phyloP scores from a whole-genome alignment of 2,797 vertebrate genomes.

The Myripristis murdjan region DNA sequence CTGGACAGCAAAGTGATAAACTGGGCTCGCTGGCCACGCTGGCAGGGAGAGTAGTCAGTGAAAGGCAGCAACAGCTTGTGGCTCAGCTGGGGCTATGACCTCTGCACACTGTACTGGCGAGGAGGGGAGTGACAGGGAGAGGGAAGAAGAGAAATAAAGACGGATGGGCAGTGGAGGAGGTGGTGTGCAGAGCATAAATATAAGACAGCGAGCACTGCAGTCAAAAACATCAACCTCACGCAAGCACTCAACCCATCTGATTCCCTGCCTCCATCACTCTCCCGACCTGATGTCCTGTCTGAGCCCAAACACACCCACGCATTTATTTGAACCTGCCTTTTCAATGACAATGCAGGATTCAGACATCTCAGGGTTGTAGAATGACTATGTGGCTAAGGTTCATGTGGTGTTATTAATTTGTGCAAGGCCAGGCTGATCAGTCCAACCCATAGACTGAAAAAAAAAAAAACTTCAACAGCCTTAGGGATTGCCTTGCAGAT shows the following conservation, averaged over 20 bases:
- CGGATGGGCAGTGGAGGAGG: slow-evolving; percentile 33
- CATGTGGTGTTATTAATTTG: too few species aligned
- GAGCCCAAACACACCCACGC: too few species aligned
- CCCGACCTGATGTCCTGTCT: background rate
- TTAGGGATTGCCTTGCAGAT: too few species aligned
- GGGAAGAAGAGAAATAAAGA: slow-evolving; percentile 1
- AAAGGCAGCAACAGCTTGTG: slow-evolving; percentile 83
- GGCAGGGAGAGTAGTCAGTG: slow-evolving; percentile 65
- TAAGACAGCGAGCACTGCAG: background rate
- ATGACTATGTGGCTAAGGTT: too few species aligned
- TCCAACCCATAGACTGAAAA: too few species aligned
- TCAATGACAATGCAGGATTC: too few species aligned
- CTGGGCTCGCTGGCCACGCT: slow-evolving; percentile 54
- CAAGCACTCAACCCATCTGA: slow-evolving; percentile 6
- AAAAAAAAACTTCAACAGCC: too few species aligned
- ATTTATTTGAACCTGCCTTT: too few species aligned
- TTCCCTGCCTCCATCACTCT: background rate
- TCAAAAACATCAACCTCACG: slow-evolving; percentile 20
- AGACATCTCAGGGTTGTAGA: too few species aligned
- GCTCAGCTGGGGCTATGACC: slow-evolving; percentile 84
- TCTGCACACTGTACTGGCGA: slow-evolving; percentile 56
- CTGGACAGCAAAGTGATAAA: slow-evolving; percentile 57
- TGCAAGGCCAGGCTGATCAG: too few species aligned
- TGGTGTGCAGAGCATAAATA: background rate
- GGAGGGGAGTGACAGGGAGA: slow-evolving; percentile 18